Base-by-base conservation (phyloP, 2,113 vertebrate genomes). In the Leiothrix lutea region DNA sequence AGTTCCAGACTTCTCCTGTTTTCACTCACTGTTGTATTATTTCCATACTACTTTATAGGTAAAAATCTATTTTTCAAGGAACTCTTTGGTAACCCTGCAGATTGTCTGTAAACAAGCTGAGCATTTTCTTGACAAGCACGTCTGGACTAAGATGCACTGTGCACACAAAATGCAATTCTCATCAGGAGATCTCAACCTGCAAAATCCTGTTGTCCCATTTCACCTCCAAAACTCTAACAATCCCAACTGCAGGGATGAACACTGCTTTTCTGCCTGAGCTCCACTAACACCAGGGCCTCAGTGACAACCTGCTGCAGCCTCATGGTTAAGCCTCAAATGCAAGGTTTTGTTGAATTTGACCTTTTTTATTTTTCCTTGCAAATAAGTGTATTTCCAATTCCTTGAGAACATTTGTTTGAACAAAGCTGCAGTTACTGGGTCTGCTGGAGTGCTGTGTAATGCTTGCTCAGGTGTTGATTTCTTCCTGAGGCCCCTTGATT, bases 1-100 rank as follows among this genome's bases (percentile, higher is more conserved):
- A 93, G 93, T 94, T 93, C 65, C 72, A 94, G 57, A 48, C 31
- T 86, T 83, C 31, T 81, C 67, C 51, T 91, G 44, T 11, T 90
- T 80, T 92, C 62, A 51, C 56, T 86, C 64, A 80, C 60, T 44
- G 12, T 6, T 89, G 19, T 50, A 2, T 62, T 35, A 57, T 74
- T 90, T 57, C 47, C 47, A n/a, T 73, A 51, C 51, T 42, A 6
- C 12, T 82, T 77, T 31, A 38, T 36, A 86, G 88, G 35, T 77
- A 17, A 74, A 86, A 90, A 35, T 6, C n/a, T 56, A 0, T 45
- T 71, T 86, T 83, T 71, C 18, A 42, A 38, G 50, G 45, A 72
- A 18, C n/a, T 62, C 16, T 73, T 35, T 24, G 26, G 31, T 77
- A 44, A 48, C 35, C 6, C 26, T 50, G 31, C 15, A 23, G 38